Base-by-base conservation (phyloP, 2,797 vertebrate species). In the Chrosomus eos region DNA sequence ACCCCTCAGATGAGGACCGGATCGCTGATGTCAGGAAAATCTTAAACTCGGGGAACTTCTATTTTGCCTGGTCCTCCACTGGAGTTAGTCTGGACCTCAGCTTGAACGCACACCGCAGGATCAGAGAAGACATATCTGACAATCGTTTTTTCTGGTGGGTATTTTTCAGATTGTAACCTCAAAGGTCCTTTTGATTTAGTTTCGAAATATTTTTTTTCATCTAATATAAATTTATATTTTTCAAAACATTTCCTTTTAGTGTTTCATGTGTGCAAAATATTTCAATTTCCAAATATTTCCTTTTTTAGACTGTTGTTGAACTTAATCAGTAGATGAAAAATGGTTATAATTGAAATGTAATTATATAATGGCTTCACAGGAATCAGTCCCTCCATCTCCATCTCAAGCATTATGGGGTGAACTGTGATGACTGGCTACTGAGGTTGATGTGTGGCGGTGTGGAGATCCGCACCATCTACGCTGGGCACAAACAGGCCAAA, bases 391-490 rank as follows among this genome's bases (percentile, higher is more conserved):
- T 99, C 80, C 98, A 99, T 88, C 93, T 99, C 81, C 98, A 99
- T 90, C 94, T 99, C 89, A 98, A 99, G 90, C 98, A 99, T 92
- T 99, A 98, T 0, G 98, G 97, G 0, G 97, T 99, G 83, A 97
- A 97, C 91, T 99, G 98, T 77, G 98, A 98, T 3, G 98, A 99
- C 89, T 99, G 98, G 98, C 89, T 99, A 79, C 90, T 99, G 84
- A 96, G 97, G 40, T 95, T 99, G 87, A 99, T 99, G 98, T 99
- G 98, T 76, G 98, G 98, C 0, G 98, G 98, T 16, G 98, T 99
- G 79, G 98, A 99, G 93, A 95, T 99, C 90, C 94, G 98, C 87
- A 99, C 98, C 3, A 98, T 99, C 92, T 99, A 99, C 84, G 98
- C 98, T 0, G 98, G 98, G 31, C 98, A 99, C 93, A 98, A 97